phyloP scores from a whole-genome alignment of 35 echinoderm and acorn worm species.

The Hemicentrotus pulcherrimus region DNA sequence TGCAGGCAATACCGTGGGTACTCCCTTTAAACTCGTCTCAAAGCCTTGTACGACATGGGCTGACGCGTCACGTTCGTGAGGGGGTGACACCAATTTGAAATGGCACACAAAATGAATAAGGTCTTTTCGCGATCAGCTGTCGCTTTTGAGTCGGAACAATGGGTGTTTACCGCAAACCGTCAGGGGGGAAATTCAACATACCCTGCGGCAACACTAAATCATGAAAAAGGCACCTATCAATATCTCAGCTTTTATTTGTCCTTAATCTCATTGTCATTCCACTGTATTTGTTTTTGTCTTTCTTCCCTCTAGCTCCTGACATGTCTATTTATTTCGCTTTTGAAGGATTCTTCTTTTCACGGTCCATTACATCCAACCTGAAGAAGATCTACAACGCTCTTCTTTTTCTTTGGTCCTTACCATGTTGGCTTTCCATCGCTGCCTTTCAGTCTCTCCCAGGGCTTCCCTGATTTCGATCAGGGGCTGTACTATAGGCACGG shows the following conservation, averaged over 20 bases:
- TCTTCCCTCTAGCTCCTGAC: not conserved
- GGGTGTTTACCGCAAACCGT: constrained; percentile 45
- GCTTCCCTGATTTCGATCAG: not conserved
- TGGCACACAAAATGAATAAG: not conserved
- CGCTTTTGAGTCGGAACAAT: not conserved
- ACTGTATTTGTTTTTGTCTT: not conserved
- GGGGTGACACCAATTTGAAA: constrained; percentile 24
- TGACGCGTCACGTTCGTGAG: constrained; percentile 25
- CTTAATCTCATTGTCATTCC: not conserved
- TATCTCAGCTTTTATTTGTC: not conserved
- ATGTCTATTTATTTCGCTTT: not conserved
- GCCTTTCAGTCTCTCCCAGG: not conserved
- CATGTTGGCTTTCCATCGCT: not conserved
- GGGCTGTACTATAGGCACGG: constrained; percentile 2
- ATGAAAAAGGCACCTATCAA: constrained; percentile 38
- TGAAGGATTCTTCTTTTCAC: constrained; percentile 8
- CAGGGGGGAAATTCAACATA: constrained; percentile 27
- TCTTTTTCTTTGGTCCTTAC: not conserved
- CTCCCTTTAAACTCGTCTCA: not conserved
- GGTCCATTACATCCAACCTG: not conserved
- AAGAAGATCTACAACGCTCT: not conserved
- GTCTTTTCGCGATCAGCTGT: constrained; percentile 10
- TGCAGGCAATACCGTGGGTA: not conserved
- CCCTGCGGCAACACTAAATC: constrained; percentile 11
- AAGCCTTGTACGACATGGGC: not conserved